Base-by-base conservation (phyloP, 2,888 invertebrate species). In the Philhelius pedissequus region DNA sequence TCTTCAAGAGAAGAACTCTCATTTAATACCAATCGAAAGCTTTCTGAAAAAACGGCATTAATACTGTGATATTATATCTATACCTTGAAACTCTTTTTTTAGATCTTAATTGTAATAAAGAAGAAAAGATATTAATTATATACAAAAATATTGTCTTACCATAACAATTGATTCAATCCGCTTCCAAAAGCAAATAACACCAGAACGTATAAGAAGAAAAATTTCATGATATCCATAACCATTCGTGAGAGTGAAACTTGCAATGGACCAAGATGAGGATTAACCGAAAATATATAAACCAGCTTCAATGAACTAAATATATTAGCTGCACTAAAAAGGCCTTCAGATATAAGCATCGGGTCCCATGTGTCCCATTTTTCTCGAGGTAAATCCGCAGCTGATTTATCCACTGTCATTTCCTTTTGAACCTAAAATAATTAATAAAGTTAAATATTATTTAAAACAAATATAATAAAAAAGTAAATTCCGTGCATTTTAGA, bases 301-400 rank as follows among this genome's bases (percentile, higher is more conserved):
- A 99, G 94, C 92, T 99, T 99, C 88, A 99, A 93, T 87, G 97
- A 97, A 92, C 97, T 98, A 93, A 97, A 97, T 92, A 99, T 99
- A 92, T 99, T 99, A 87, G 99, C 99, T 18, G 99, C 98, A 15
- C 99, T 99, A 92, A 99, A 99, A 69, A 99, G 94, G 35, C 98
- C 98, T 92, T 98, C 98, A 27, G 98, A 97, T n/a, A 94, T 96
- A 87, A 99, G 94, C 96, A 98, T 99, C 18, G 99, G 99, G 92
- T 99, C 99, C 97, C 98, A 99, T 6, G 98, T 96, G 92, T 99
- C 98, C 99, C 99, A 99, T 87, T 97, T 94, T 91, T 97, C 96
- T 78, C 99, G 94, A 62, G 96, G 95, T 87, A 95, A 93, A 89
- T 95, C 94, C 5, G 92, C 91, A 89, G 94, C 93, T 83, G 93